A percentile compares a stretch with the other conserved stretches of the same genome.
These are phyloP conservation scores for Varanus salvator DNA, from an alignment of 2,113 vertebrate genomes.

Conservation along the genomic window DNA sequence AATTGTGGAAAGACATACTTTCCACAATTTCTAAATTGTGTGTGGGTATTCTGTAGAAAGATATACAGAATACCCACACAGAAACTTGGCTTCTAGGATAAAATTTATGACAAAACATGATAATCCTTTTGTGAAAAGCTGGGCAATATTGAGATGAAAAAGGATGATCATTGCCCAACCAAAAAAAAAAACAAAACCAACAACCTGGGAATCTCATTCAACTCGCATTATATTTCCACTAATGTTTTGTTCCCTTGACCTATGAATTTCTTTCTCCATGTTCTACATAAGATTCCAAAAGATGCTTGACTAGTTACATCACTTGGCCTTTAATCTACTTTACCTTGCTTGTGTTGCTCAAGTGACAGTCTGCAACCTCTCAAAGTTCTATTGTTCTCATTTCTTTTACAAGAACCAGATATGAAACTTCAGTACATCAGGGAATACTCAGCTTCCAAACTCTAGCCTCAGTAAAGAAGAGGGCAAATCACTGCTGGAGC, in stretches of 20 bases:
- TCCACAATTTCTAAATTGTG: too few species aligned
- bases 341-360: slow-evolving; percentile 27
- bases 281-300: slow-evolving; percentile 34
- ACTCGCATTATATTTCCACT: not conserved
- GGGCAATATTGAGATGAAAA: not conserved
- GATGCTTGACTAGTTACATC: slow-evolving; percentile 35
- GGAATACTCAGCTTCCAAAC: slow-evolving; percentile 48
- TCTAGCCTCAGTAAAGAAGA: slow-evolving; percentile 48
- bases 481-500: slow-evolving; percentile 39
- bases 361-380: slow-evolving; percentile 43
- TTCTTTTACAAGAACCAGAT: slow-evolving; percentile 49
- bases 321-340: slow-evolving; percentile 38
- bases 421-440: slow-evolving; percentile 55
- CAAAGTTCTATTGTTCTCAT: slow-evolving; percentile 46
- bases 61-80: not conserved
- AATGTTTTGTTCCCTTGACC: not conserved
- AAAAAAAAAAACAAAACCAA: slow-evolving; percentile 11
- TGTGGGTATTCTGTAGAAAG: too few species aligned
- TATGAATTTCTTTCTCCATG: slow-evolving; percentile 42
- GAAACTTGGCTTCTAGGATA: not conserved
- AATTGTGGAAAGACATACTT: not conserved
- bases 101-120: not conserved
- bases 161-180: slow-evolving; percentile 35
- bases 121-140: not conserved
- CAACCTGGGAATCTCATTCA: not conserved